Percentiles rank a stretch among this genome's conserved stretches.
phyloP scores from a whole-genome alignment of 2,113 vertebrate species.

The Lophura nycthemera region DNA sequence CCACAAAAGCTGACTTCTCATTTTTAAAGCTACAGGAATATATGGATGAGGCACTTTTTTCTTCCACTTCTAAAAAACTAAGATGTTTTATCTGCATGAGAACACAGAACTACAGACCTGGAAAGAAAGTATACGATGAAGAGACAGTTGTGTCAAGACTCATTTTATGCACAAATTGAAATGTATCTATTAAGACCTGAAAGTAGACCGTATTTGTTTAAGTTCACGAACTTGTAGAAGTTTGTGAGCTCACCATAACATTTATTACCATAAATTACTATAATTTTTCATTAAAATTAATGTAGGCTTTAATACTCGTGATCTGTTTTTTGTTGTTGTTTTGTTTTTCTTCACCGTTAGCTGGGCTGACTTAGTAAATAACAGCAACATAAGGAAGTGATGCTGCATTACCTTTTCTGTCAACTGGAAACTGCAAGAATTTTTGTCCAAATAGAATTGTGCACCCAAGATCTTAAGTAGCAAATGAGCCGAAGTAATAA shows the following conservation, averaged over 20 bases:
- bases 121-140: neutral
- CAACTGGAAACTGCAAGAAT: neutral
- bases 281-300: neutral
- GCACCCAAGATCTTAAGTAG: rapidly evolving
- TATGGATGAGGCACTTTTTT: rapidly evolving
- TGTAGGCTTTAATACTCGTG: neutral
- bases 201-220: neutral
- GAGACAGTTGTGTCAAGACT: neutral
- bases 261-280: neutral
- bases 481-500: neutral
- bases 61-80: neutral
- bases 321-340: neutral
- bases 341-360: neutral
- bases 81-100: neutral
- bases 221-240: neutral
- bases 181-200: neutral
- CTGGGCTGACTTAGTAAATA: neutral
- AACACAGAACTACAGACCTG: neutral
- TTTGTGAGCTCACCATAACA: neutral
- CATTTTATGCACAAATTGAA: neutral
- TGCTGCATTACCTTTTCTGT: neutral
- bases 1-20: neutral
- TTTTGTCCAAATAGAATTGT: neutral
- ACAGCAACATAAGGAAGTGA: neutral
- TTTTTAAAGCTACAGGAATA: neutral